These are phyloP conservation scores for Limulus polyphemus DNA, from an alignment of 2,888 invertebrate genomes.

Conservation along the genomic window DNA sequence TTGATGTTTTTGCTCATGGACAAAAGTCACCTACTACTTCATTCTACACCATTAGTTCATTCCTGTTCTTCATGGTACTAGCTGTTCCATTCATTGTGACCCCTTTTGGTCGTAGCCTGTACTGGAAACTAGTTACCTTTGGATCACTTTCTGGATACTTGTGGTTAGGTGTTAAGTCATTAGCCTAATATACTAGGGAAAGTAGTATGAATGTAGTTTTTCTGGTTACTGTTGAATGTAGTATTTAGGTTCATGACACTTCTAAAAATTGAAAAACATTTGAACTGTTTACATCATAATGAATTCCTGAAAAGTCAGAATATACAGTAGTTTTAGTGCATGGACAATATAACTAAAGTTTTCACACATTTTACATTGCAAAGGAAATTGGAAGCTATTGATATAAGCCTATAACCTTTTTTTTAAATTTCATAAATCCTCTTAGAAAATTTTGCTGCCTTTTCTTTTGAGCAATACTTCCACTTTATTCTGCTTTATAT, in stretches of 20 bases:
- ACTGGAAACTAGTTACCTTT: constrained; percentile 18
- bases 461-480: no score
- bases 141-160: constrained; percentile 17
- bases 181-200: not conserved
- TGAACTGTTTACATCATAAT: no score
- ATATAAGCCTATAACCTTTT: no score
- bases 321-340: no score
- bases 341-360: no score
- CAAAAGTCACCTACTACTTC: constrained; percentile 11
- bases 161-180: constrained; percentile 7
- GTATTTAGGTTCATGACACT: not conserved
- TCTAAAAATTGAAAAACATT: no score
- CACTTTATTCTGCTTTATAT: no score
- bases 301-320: no score
- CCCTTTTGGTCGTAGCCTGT: constrained; percentile 16
- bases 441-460: no score
- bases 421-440: no score
- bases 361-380: no score
- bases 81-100: constrained; percentile 18
- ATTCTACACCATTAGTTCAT: constrained; percentile 11
- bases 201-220: not conserved
- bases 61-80: constrained; percentile 13
- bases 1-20: constrained; percentile 8
- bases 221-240: constrained; percentile 1
- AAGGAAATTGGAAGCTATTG: no score